These are phyloP conservation scores for Brachionus sp. DNA, from an alignment of 1,140 invertebrate genomes.

Conservation along the genomic window DNA sequence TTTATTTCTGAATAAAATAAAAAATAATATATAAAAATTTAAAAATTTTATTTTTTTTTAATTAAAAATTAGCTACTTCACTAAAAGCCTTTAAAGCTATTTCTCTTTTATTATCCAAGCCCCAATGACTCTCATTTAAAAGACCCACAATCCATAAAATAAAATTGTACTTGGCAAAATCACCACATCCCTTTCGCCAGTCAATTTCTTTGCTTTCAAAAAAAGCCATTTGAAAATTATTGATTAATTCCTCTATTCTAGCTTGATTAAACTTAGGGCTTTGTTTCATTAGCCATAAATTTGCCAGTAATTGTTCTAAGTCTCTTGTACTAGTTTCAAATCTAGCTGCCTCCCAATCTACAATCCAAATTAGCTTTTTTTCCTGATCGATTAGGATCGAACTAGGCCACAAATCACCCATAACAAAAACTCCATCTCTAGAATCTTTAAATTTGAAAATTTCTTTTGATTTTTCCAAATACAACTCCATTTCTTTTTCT, in stretches of 20 bases:
- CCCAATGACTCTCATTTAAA: conserved; percentile 29
- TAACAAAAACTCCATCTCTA: background rate
- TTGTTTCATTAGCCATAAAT: conserved; percentile 44
- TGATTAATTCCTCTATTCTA: conserved; percentile 3
- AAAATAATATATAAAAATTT: too few species aligned
- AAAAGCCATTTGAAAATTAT: background rate
- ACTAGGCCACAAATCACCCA: conserved; percentile 38
- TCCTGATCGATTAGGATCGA: conserved; percentile 40
- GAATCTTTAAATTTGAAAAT: background rate
- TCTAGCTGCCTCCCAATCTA: conserved; percentile 33
- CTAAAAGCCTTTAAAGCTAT: conserved; percentile 17
- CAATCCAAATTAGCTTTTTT: conserved; percentile 27
- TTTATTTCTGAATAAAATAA: too few species aligned
- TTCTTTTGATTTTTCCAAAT: background rate
- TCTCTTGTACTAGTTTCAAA: background rate
- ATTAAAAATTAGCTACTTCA: conserved; percentile 26
- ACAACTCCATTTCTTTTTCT: conserved; percentile 18
- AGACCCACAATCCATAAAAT: conserved; percentile 18
- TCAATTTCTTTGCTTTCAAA: background rate
- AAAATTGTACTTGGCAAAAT: conserved; percentile 1
- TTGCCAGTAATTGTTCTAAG: conserved; percentile 33
- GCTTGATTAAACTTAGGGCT: background rate
- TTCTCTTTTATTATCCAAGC: background rate
- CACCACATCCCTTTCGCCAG: conserved; percentile 14
- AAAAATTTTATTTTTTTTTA: background rate